Evolutionary conservation across 2,113 vertebrate species (phyloP).

Genomic region (Castor canadensis): DNA sequence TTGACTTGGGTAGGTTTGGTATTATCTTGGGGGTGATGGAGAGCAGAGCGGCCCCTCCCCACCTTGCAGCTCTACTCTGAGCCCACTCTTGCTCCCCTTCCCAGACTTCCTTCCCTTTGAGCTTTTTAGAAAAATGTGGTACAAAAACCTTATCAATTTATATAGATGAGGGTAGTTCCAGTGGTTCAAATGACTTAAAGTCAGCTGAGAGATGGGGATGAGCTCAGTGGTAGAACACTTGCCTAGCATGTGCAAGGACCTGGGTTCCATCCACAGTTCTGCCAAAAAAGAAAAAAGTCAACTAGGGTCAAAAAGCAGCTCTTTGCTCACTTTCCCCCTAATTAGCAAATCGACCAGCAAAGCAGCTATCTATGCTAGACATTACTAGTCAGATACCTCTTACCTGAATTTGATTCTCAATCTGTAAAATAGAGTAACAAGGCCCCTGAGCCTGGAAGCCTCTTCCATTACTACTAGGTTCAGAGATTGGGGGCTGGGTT

Average conservation of each 20-base stretch:
- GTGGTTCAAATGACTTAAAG: neutral
- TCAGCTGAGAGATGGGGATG: too few species aligned
- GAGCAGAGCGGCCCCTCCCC: too few species aligned
- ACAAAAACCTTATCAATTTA: neutral
- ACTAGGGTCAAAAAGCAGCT: neutral
- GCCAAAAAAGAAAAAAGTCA: neutral
- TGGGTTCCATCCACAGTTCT: neutral
- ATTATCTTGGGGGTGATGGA: neutral
- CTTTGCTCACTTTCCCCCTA: neutral
- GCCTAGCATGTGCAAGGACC: neutral
- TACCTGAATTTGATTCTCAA: neutral
- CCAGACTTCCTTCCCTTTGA: too few species aligned
- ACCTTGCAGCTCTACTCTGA: neutral
- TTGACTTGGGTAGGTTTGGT: rapidly evolving
- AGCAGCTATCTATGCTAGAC: neutral
- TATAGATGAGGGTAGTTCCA: rapidly evolving
- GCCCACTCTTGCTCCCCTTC: neutral
- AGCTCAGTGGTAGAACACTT: neutral
- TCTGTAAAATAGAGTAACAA: neutral
- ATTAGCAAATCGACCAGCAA: neutral
- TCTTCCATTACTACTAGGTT: neutral
- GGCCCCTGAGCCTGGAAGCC: neutral
- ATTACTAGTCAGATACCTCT: neutral
- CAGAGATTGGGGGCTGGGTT: neutral
- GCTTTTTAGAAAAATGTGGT: neutral